Conservation (phyloP, 2,888 invertebrate genomes). For the Ommatoiulus sabulosus region DNA sequence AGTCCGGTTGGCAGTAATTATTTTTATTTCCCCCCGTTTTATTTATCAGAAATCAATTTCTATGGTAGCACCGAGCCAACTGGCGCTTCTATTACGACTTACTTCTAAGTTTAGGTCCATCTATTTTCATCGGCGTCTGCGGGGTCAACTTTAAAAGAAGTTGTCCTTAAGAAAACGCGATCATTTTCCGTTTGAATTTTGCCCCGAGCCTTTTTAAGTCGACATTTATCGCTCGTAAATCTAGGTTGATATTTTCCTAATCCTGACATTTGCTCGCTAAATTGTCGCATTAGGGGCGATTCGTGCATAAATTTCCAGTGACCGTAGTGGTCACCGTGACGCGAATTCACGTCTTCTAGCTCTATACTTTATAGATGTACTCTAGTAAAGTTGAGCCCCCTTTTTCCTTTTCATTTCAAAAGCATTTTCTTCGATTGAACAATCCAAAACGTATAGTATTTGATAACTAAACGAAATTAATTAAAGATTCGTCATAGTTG, state of each 20-base stretch:
- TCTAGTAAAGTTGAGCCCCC: not conserved
- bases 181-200: not conserved
- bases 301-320: conserved; percentile 12
- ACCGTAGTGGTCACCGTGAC: conserved; percentile 8
- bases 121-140: not conserved
- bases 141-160: not conserved
- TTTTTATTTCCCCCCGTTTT: too few species aligned
- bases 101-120: too few species aligned
- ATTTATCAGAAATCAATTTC: too few species aligned
- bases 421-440: too few species aligned
- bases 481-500: too few species aligned
- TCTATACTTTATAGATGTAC: not conserved
- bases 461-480: too few species aligned
- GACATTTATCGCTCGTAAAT: conserved; percentile 27
- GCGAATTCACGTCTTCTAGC: not conserved
- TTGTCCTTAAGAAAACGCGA: not conserved
- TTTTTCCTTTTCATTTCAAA: too few species aligned
- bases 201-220: not conserved
- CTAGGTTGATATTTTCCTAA: conserved; percentile 21
- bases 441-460: too few species aligned
- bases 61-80: too few species aligned
- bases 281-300: conserved; percentile 14
- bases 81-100: too few species aligned
- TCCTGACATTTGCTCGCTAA: conserved; percentile 34
- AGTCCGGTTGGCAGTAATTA: too few species aligned